phyloP scores from a whole-genome alignment of 1,140 invertebrate species.

The Ptiloglossa arizonensis region DNA sequence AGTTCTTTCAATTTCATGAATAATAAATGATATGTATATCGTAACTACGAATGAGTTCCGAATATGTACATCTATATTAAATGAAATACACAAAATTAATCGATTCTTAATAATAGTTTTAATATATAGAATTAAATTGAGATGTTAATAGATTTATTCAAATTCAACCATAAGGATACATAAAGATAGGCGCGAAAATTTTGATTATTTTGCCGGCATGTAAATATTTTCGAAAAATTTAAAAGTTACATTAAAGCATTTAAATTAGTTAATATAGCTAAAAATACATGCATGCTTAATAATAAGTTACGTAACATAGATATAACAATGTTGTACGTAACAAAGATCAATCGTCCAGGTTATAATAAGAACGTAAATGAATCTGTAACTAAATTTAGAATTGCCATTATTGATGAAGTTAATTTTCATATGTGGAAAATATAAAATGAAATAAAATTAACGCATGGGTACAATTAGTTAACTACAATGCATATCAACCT shows the following conservation, averaged over 20 bases:
- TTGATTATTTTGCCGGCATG: background rate
- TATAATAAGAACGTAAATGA: background rate
- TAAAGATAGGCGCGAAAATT: background rate
- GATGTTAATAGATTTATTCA: background rate
- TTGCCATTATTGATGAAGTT: background rate
- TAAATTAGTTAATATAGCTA: background rate
- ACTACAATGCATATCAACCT: background rate
- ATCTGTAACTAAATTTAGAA: background rate
- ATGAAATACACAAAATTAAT: background rate
- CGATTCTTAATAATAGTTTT: background rate
- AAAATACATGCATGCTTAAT: too few relatives aligned
- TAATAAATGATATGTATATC: background rate
- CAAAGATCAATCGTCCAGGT: background rate
- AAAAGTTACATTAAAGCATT: background rate
- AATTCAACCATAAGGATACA: background rate
- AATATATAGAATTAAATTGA: background rate
- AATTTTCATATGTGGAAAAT: background rate
- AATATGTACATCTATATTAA: too few relatives aligned
- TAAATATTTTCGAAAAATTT: background rate
- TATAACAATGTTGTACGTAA: background rate
- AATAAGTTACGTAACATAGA: background rate
- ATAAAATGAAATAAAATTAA: constrained; percentile 2
- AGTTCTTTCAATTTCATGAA: background rate
- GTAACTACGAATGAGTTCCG: background rate
- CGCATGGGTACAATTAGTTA: background rate